Percentiles rank a stretch among this genome's conserved stretches.
Evolutionary conservation across 2,113 vertebrate species (phyloP).

Genomic region (Passer montanus): DNA sequence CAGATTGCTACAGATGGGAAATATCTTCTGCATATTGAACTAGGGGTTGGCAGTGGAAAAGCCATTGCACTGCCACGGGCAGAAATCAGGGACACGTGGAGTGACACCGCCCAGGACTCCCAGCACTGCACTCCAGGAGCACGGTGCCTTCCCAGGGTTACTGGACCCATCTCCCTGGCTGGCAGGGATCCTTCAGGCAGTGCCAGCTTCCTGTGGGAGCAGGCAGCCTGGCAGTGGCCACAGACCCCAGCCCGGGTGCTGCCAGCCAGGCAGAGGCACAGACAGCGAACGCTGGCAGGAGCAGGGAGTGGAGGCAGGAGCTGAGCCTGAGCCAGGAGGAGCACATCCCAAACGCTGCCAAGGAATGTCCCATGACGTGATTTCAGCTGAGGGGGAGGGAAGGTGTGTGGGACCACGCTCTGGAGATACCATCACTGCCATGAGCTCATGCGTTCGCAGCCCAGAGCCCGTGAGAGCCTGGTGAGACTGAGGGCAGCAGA

Average conservation of each 20-base stretch:
- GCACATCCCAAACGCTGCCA: neutral
- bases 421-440: conserved; percentile 18
- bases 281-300: fast-evolving
- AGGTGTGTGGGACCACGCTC: neutral
- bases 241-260: neutral
- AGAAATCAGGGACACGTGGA: fast-evolving
- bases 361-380: neutral
- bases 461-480: neutral
- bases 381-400: neutral
- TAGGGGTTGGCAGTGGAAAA: neutral
- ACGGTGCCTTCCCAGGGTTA: neutral
- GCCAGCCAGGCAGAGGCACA: neutral
- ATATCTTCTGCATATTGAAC: neutral
- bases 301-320: fast-evolving
- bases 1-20: neutral
- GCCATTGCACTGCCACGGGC: fast-evolving
- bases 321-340: neutral
- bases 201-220: neutral
- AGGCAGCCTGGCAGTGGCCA: neutral
- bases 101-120: fast-evolving
- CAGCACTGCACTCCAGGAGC: neutral
- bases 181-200: neutral
- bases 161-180: neutral
- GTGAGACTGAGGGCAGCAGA: neutral
- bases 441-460: neutral